Percentiles rank a stretch among this genome's conserved stretches.
Evolutionary conservation across 2,888 invertebrate genomes (phyloP).

Genomic region (Drosophila yooni): DNA sequence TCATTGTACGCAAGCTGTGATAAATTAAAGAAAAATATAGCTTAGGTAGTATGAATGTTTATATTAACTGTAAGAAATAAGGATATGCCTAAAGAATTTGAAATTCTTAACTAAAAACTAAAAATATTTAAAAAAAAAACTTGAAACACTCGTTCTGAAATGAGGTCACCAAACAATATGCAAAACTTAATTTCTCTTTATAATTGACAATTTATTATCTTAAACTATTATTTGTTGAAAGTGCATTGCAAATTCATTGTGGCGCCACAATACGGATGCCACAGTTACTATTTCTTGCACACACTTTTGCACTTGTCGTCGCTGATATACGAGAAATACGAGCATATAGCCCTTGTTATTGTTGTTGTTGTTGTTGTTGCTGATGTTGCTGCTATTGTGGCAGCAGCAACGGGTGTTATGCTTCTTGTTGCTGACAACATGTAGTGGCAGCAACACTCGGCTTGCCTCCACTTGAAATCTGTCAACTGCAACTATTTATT

Average conservation of each 20-base stretch:
- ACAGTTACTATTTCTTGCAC: constrained; percentile 61
- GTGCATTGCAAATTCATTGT: constrained; percentile 19
- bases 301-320: constrained; percentile 73
- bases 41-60: not conserved
- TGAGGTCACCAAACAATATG: no score
- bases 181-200: not conserved
- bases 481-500: constrained; percentile 81
- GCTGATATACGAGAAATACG: constrained; percentile 44
- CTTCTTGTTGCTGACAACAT: constrained; percentile 37
- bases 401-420: constrained; percentile 12
- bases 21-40: not conserved
- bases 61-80: not conserved
- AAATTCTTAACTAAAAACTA: not conserved
- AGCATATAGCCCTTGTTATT: constrained; percentile 46
- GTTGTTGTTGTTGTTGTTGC: constrained; percentile 29
- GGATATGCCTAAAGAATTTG: not conserved
- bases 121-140: no score
- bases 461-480: constrained; percentile 74
- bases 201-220: not conserved
- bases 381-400: constrained; percentile 18
- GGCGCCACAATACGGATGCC: not conserved
- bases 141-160: no score
- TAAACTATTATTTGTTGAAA: not conserved
- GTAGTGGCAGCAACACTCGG: constrained; percentile 42
- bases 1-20: not conserved